phyloP scores from a whole-genome alignment of 2,888 invertebrate genomes.

The Campopleginae sp. region DNA sequence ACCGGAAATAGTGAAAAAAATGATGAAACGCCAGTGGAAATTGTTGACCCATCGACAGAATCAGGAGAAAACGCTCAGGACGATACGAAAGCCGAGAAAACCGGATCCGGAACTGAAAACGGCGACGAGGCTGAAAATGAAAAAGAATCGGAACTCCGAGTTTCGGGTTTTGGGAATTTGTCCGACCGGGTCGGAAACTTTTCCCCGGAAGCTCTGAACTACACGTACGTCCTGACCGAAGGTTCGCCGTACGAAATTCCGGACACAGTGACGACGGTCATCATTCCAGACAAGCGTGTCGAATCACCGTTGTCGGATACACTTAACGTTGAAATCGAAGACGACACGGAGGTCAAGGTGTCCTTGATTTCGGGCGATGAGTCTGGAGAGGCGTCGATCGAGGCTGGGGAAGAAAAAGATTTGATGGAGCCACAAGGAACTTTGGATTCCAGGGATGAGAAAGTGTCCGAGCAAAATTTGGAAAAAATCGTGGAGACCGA shows the following conservation, averaged over 20 bases:
- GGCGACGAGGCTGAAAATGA: background rate
- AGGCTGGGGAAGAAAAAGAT: background rate
- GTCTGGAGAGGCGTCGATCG: slow-evolving; percentile 13
- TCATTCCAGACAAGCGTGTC: slow-evolving; percentile 76
- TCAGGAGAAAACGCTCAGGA: slow-evolving; percentile 14
- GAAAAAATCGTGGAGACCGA: background rate
- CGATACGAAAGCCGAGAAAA: slow-evolving; percentile 4
- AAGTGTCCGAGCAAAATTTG: background rate
- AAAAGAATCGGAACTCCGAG: background rate
- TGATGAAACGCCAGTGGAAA: slow-evolving; percentile 5
- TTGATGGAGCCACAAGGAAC: background rate
- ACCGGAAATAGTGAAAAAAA: slow-evolving; percentile 13
- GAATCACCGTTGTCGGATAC: slow-evolving; percentile 56
- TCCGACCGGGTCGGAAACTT: slow-evolving; percentile 13
- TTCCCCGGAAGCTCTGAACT: slow-evolving; percentile 53
- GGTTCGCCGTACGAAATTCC: slow-evolving; percentile 81
- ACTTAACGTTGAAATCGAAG: slow-evolving; percentile 66
- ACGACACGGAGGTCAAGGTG: slow-evolving; percentile 43
- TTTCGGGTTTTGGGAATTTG: background rate
- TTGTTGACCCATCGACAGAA: background rate
- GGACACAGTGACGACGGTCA: slow-evolving; percentile 80
- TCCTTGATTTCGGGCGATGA: background rate
- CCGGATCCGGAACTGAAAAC: background rate
- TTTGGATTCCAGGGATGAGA: background rate
- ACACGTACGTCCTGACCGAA: slow-evolving; percentile 78